Evolutionary conservation across 2,797 vertebrate species (phyloP), one percentile per base, ranked within the genome.

Genomic region (Danio kyathit): DNA sequence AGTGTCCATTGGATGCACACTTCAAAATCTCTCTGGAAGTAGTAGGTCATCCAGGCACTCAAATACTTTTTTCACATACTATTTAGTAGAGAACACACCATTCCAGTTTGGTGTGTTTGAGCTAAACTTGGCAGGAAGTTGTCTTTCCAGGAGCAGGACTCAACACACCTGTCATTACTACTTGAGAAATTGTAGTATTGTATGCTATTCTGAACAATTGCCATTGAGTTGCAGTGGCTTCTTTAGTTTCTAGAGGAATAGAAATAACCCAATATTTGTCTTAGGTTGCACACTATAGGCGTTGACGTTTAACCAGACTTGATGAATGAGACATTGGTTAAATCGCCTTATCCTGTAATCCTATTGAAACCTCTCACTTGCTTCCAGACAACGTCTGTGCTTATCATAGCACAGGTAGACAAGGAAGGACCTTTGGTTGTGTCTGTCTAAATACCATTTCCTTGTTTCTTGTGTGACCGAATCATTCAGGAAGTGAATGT

Each of bases 281-380:
- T 10, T 51, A 29, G 4, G 16, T 56, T 70, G 64, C 21, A 77
- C 59, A 77, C 60, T 46, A 78, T 16, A 52, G 29, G 69, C 29
- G 10, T 71, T 72, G 59, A 64, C 16, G 44, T 56, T 29, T 59
- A 64, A 46, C 43, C 57, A 46, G 67, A 59, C 44, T 4, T 79
- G 69, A 79, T 75, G 72, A 79, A 82, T 85, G 59, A 59, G 72
- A 66, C 12, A 8, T 67, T 65, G 63, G 44, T 73, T 65, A 75
- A 63, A 74, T 71, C 65, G 21, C 59, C 56, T 78, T 54, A 78
- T 80, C 66, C 17, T 43, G 48, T 84, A 86, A 82, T 82, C 79
- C 72, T 51, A 44, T 74, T 86, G 57, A 77, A 75, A 69, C 64
- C 63, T 59, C 54, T 73, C 69, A 44, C 74, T 76, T 52, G 40